Conservation (phyloP, 1,140 invertebrate genomes). For the Cepaea nemoralis region DNA sequence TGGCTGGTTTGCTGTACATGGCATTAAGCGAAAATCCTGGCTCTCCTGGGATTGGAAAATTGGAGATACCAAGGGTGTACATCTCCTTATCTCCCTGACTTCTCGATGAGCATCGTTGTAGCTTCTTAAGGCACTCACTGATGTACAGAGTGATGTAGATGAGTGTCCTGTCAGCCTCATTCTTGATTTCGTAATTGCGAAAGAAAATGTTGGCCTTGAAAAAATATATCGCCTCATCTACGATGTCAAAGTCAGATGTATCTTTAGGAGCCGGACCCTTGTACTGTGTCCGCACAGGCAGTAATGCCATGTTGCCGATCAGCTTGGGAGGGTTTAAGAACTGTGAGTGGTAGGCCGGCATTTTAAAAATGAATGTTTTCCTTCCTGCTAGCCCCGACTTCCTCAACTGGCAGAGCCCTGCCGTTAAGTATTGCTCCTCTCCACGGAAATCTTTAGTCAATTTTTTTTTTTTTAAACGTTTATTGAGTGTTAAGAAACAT, state of each 20-base stretch:
- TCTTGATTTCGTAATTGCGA: slow-evolving; percentile 98
- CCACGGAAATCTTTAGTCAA: no score
- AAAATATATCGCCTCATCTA: slow-evolving; percentile 96
- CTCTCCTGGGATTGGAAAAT: slow-evolving; percentile 97
- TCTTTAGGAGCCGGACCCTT: slow-evolving; percentile 87
- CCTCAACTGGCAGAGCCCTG: no score
- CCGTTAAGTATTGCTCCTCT: no score
- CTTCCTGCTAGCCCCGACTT: no score
- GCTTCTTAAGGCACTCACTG: slow-evolving; percentile 95
- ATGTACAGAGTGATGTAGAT: slow-evolving; percentile 99
- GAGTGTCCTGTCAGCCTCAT: slow-evolving; percentile 92
- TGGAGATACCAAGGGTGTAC: slow-evolving; percentile 93
- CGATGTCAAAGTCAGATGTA: slow-evolving; percentile 86
- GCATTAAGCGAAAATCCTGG: slow-evolving; percentile 96
- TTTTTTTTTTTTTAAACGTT: no score
- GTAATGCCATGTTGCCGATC: slow-evolving; percentile 93
- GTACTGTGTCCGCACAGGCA: slow-evolving; percentile 88
- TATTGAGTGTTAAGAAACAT: no score
- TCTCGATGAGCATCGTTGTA: slow-evolving; percentile 91
- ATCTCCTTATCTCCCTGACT: slow-evolving; percentile 94
- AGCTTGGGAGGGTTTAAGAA: slow-evolving; percentile 80
- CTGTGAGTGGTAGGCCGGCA: slow-evolving; percentile 96
- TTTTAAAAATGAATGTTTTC: no score
- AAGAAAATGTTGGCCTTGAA: slow-evolving; percentile 99
- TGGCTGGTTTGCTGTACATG: slow-evolving; percentile 90